Evolutionary conservation across 2,888 invertebrate species (phyloP), one percentile per base, ranked within the genome.

Genomic region (Apantesis nais): DNA sequence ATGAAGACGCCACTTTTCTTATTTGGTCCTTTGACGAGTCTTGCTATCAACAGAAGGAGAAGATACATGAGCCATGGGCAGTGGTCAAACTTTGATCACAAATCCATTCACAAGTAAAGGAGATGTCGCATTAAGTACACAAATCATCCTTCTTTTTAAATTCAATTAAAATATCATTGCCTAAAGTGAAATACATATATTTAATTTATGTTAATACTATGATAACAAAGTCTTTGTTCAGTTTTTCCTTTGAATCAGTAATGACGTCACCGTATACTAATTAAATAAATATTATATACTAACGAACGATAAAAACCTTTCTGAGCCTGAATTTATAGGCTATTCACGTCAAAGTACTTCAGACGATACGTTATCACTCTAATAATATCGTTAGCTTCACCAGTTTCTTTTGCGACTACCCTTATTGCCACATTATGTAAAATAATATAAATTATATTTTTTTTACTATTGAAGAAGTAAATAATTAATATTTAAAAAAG

Each of bases 351-450:
- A 61, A 31, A 19, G 9, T 22, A 39, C 25, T 39, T 37, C 19
- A 66, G 58, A 66, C 66, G 25, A 58, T 58, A 29, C 58, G n/a
- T 37, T 66, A 66, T 66, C 58, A 41, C 29, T 19, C 58, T 39
- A 25, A 39, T 25, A 66, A 41, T 66, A 66, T 66, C 58, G 39
- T 39, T 39, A 25, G 14, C 25, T 25, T 25, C n/a, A 66, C 12
- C 52, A 66, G 25, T 55, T 52, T 34, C n/a, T 14, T 22, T 22
- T 34, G 7, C 65, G 55, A 39, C 58, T 58, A 25, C 55, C 66
- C 58, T 55, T 58, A 66, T 16, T 37, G 34, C 39, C 16, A 66
- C 52, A 55, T 39, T 66, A 22, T 22, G 44, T 22, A 48, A 48
- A 48, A 4, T 48, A 19, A 22, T 48, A 22, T 19, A 48, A 0